These are phyloP conservation scores for Campoletis raptor DNA, from an alignment of 2,888 invertebrate species.

Conservation along the genomic window DNA sequence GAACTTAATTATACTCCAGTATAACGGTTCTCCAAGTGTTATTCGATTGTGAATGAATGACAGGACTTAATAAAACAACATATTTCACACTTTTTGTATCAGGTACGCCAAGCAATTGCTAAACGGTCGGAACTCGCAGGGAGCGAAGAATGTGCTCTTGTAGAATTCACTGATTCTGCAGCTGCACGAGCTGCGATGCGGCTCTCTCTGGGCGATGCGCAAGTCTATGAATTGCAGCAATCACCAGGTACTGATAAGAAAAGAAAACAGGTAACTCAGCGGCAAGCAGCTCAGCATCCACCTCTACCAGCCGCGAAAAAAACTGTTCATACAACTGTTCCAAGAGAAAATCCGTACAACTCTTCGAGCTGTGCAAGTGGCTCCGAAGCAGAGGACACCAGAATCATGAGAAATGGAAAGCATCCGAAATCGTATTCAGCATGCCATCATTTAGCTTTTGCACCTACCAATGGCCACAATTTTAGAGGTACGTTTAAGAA, in stretches of 20 bases:
- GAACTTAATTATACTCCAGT: too few species aligned
- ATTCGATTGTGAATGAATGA: too few species aligned
- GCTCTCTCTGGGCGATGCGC: constrained; percentile 87
- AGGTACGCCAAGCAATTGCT: constrained; percentile 94
- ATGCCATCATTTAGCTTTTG: constrained; percentile 72
- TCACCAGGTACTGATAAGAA: constrained; percentile 87
- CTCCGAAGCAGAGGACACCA: constrained; percentile 86
- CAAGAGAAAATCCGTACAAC: constrained; percentile 82
- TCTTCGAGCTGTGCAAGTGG: constrained; percentile 86
- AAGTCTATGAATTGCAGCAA: constrained; percentile 91
- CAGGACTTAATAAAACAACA: background rate
- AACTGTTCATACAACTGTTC: constrained; percentile 86
- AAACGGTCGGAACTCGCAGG: constrained; percentile 94
- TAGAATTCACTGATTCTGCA: constrained; percentile 96
- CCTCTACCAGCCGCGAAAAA: constrained; percentile 86
- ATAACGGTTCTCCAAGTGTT: too few species aligned
- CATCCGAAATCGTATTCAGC: constrained; percentile 84
- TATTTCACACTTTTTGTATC: constrained; percentile 6
- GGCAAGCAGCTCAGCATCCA: constrained; percentile 86
- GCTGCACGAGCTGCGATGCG: constrained; percentile 93
- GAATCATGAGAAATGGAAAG: constrained; percentile 84
- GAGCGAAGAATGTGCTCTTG: constrained; percentile 94
- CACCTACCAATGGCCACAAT: constrained; percentile 73
- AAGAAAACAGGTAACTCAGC: constrained; percentile 88
- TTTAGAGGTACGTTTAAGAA: constrained; percentile 75